Evolutionary conservation across 1,140 invertebrate genomes (phyloP), one percentile per base, ranked within the genome.

Genomic region (Drosophila setifemur): DNA sequence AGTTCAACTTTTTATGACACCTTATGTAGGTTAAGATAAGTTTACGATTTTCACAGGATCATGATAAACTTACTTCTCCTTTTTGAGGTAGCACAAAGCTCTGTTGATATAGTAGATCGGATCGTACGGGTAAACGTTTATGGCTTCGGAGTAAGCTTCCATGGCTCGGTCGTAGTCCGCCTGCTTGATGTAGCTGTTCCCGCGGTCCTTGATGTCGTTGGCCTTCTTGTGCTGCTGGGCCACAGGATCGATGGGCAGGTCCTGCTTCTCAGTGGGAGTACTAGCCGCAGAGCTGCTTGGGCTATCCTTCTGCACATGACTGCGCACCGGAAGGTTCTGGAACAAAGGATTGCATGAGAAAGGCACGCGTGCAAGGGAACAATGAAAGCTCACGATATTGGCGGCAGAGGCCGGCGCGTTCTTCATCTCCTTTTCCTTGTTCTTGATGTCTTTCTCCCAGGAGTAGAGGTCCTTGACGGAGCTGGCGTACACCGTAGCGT

Each of bases 361-460:
- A n/a, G n/a, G n/a, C n/a, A 1, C 21, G n/a, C 4, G 3, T n/a
- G 5, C n/a, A 8, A 37, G 52, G 5, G 7, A 4, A 11, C 50
- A 52, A 35, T 42, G 21, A 7, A 42, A 44, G 60, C 77, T 74
- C 9, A 82, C 87, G 49, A 45, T 73, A 18, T 70, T 45, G 2
- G 68, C 16, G 19, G 48, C 33, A 18, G 61, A 40, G 26, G 47
- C 67, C n/a, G 71, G 67, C 11, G 74, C 57, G 9, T 73, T 70
- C 31, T 81, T 54, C 3, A 90, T 25, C 39, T 88, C 92, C 53
- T 93, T 89, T 66, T 98, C 96, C 91, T 96, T 96, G 61, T 92
- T 92, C 91, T 96, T 96, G 91, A 97, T 96, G 73, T 97, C 94
- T 47, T 92, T 91, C 89, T 97, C 95, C 97, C 96, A 98, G 79